Base-by-base conservation (phyloP, 2,797 vertebrate genomes). In the Enteromius afrohamiltoni region DNA sequence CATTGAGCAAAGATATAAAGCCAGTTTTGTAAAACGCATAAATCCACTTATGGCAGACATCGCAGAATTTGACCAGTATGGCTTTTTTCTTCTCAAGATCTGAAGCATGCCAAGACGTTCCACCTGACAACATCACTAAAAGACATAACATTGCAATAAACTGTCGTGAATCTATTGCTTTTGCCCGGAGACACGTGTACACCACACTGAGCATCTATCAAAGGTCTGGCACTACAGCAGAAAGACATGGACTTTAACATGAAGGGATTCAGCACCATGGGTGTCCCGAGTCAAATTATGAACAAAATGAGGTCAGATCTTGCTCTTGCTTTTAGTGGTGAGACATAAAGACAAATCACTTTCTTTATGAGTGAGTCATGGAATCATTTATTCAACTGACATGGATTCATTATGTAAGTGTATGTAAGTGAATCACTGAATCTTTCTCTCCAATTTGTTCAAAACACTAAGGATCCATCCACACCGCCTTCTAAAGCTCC, bases 1-100 rank as follows among this genome's bases (percentile, higher is more conserved):
- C 19, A 80, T 69, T 80, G 70, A 67, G 34, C 65, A 79, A 40
- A 37, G 13, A 58, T 37, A 53, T 77, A 55, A 55, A 17, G 26
- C 19, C 53, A 45, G 21, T 34, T 82, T 83, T 42, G 16, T 10
- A 51, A 45, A 19, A 60, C 31, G 17, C 11, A 67, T 74, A 26
- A 34, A 64, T 67, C 6, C 3, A 3, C 29, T 75, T 45, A 74
- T 10, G 34, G 37, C 23, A 71, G 75, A 62, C 31, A 55, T 37
- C 13, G 2, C 14, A 14, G 4, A 13, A 29, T 47, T 47, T 34
- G 21, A 60, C 21, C 7, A 26, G 45, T 34, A 34, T 79, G 21
- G 45, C 23, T 19, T 19, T 62, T 62, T 42, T 67, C 23, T 40
- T 10, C 42, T 42, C 29, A 17, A 71, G 37, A 71, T 31, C 37